phyloP scores from a whole-genome alignment of 2,797 vertebrate genomes.

The Halcyon badia region DNA sequence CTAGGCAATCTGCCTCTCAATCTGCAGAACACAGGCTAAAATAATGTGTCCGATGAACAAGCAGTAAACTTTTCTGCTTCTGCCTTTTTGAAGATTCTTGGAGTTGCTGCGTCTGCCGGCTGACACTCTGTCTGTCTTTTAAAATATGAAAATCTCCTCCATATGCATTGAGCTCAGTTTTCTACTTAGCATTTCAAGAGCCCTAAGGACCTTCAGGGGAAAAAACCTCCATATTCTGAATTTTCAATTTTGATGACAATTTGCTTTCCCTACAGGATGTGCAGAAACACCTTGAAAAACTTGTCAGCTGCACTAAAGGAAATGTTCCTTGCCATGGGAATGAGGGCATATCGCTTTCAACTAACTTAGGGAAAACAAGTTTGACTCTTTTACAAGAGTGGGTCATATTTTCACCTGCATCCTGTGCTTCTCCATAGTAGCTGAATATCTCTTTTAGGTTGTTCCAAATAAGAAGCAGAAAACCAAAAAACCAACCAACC shows the following conservation, averaged over 20 bases:
- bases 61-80: slow-evolving; percentile 49
- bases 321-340: slow-evolving; percentile 15
- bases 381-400: not conserved
- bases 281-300: slow-evolving; percentile 69
- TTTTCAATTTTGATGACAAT: slow-evolving; percentile 76
- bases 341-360: slow-evolving; percentile 26
- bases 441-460: slow-evolving; percentile 2
- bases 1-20: slow-evolving; percentile 60
- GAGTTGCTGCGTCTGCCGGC: slow-evolving; percentile 37
- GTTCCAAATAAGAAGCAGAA: not conserved
- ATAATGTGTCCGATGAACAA: slow-evolving; percentile 14
- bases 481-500: not conserved
- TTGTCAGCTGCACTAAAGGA: slow-evolving; percentile 29
- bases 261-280: slow-evolving; percentile 69
- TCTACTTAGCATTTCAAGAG: slow-evolving; percentile 79
- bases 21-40: slow-evolving; percentile 44
- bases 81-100: slow-evolving; percentile 70
- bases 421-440: not conserved
- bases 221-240: slow-evolving; percentile 48
- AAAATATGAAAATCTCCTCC: slow-evolving; percentile 70
- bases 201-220: slow-evolving; percentile 68
- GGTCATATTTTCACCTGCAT: not conserved
- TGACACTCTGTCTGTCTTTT: slow-evolving; percentile 72
- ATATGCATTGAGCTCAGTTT: slow-evolving; percentile 62
- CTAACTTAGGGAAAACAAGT: slow-evolving; percentile 27